Evolutionary conservation across 53 echinoderm and acorn worm species (phyloP).

Genomic region (Echinometra lucunter): DNA sequence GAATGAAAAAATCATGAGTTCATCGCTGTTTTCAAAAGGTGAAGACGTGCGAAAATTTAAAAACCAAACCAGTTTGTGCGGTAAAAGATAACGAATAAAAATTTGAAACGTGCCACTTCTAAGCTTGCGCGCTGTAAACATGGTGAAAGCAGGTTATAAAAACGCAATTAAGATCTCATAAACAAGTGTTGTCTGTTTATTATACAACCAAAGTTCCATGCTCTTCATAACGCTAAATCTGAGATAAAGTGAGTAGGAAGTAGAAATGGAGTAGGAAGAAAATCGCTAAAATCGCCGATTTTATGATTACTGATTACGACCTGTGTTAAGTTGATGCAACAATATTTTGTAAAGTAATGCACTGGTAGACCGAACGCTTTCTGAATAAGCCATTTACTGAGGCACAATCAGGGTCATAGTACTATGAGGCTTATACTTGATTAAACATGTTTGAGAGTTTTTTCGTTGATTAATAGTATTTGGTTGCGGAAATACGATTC

Average conservation of each 20-base stretch:
- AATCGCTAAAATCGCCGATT: neutral
- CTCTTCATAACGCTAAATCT: slow-evolving; percentile 2
- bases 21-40: slow-evolving; percentile 23
- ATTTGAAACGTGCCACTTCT: slow-evolving; percentile 10
- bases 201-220: neutral
- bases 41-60: slow-evolving; percentile 42
- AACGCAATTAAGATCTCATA: slow-evolving; percentile 49
- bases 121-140: neutral
- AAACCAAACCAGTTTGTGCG: slow-evolving; percentile 40
- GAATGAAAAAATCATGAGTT: slow-evolving; percentile 16
- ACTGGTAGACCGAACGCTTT: neutral
- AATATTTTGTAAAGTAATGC: neutral
- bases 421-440: neutral
- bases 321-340: neutral
- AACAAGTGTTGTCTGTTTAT: neutral
- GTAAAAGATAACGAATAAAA: slow-evolving; percentile 39
- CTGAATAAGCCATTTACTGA: neutral
- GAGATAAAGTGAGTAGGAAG: neutral
- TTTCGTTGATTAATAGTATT: neutral
- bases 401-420: neutral
- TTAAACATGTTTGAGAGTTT: neutral
- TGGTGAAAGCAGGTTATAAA: neutral
- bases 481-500: too few relatives aligned
- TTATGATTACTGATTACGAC: neutral
- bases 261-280: neutral